Percentiles rank a stretch among this genome's conserved stretches.
phyloP scores from a whole-genome alignment of 2,113 vertebrate genomes.

The Odobenus rosmarus region DNA sequence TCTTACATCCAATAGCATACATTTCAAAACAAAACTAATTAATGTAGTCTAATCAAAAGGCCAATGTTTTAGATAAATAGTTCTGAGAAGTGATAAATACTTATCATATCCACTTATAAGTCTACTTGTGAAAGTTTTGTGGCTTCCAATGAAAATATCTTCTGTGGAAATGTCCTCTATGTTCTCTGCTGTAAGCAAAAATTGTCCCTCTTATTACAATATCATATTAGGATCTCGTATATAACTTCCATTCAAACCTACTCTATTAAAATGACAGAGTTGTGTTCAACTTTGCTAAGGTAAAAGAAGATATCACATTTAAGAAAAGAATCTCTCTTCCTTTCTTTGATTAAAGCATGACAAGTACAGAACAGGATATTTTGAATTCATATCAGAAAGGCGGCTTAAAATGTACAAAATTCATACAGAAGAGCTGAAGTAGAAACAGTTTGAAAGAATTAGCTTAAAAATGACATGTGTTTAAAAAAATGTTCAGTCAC shows the following conservation, averaged over 20 bases:
- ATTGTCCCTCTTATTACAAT: background rate
- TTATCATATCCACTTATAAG: background rate
- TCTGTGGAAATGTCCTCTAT: background rate
- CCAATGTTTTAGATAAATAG: accelerated
- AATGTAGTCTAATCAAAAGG: background rate
- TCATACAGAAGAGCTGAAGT: background rate
- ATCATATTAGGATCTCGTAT: background rate
- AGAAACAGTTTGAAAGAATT: conserved; percentile 44
- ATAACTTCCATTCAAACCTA: background rate
- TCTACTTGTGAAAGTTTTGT: background rate
- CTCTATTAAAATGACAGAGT: background rate
- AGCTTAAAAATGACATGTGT: conserved; percentile 3
- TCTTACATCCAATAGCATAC: background rate
- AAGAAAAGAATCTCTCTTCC: conserved; percentile 33
- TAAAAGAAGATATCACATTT: conserved; percentile 25
- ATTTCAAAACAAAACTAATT: background rate
- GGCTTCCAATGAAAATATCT: background rate
- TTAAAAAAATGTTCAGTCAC: conserved; percentile 1
- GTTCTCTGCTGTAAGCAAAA: background rate
- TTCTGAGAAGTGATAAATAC: background rate
- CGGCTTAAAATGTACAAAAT: conserved; percentile 38
- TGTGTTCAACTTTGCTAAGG: conserved; percentile 29
- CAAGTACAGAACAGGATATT: conserved; percentile 51
- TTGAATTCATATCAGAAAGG: conserved; percentile 59
- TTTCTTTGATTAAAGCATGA: conserved; percentile 50